A percentile compares a stretch with the other conserved stretches of the same genome.
Conservation (phyloP, 2,113 vertebrate species). For the Blennius ocellaris region DNA sequence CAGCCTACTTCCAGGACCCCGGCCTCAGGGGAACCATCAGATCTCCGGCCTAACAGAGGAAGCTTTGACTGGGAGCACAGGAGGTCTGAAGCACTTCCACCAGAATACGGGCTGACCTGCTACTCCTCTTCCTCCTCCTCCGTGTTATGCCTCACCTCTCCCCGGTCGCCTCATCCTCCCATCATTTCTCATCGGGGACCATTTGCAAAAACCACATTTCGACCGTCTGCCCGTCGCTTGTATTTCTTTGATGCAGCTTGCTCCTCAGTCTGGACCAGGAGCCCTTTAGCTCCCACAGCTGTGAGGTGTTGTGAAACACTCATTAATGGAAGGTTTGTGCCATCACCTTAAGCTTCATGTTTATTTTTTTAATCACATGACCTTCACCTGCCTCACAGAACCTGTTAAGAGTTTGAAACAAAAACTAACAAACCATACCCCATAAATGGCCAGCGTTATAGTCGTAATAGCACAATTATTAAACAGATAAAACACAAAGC, state of each 20-base stretch:
- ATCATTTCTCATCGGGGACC: slow-evolving; percentile 24
- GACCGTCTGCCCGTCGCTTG: neutral
- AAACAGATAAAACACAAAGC: too few species aligned
- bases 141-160: slow-evolving; percentile 23
- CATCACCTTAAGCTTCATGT: too few species aligned
- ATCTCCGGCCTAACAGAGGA: slow-evolving; percentile 63
- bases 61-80: slow-evolving; percentile 72
- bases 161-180: slow-evolving; percentile 27
- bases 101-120: slow-evolving; percentile 30
- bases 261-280: too few species aligned
- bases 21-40: slow-evolving; percentile 75
- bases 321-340: too few species aligned
- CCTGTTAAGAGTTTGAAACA: too few species aligned
- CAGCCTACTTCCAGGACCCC: slow-evolving; percentile 75
- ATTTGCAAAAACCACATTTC: slow-evolving; percentile 9
- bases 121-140: slow-evolving; percentile 14
- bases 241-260: neutral
- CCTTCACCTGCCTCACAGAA: too few species aligned
- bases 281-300: too few species aligned
- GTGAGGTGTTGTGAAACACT: too few species aligned
- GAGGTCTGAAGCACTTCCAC: slow-evolving; percentile 62
- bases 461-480: too few species aligned
- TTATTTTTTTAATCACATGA: too few species aligned
- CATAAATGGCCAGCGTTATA: too few species aligned
- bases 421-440: too few species aligned